Evolutionary conservation across 2,113 vertebrate genomes (phyloP).

Genomic region (Vicugna pacos): DNA sequence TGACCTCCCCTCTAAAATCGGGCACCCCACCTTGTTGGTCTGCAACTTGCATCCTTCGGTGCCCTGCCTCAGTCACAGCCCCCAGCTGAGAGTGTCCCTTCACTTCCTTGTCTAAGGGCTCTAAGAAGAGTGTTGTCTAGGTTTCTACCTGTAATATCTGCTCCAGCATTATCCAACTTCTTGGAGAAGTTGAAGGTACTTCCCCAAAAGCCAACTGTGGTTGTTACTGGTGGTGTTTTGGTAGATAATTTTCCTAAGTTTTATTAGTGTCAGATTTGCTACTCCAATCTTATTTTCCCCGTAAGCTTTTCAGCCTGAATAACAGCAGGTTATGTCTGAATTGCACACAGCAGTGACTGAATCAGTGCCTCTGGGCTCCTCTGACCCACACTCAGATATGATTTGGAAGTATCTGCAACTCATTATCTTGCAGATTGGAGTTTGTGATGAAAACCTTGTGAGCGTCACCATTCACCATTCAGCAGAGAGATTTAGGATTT

Average conservation of each 20-base stretch:
- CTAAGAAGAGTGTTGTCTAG: not conserved
- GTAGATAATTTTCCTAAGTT: not conserved
- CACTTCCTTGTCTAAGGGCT: not conserved
- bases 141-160: not conserved
- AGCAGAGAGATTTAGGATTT: not conserved
- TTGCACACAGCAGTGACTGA: no score
- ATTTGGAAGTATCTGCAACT: not conserved
- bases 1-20: no score
- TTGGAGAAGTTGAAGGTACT: not conserved
- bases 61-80: not conserved
- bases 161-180: not conserved
- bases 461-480: not conserved
- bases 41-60: not conserved
- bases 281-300: not conserved
- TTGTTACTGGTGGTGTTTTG: not conserved
- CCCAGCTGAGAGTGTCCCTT: not conserved
- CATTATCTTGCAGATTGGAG: not conserved
- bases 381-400: not conserved
- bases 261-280: not conserved
- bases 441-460: not conserved
- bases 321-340: not conserved
- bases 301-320: not conserved
- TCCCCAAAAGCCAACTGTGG: not conserved
- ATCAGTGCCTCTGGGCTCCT: not conserved
- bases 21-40: not conserved